phyloP scores from a whole-genome alignment of 2,888 invertebrate species.

The Gasteruption jaculator region DNA sequence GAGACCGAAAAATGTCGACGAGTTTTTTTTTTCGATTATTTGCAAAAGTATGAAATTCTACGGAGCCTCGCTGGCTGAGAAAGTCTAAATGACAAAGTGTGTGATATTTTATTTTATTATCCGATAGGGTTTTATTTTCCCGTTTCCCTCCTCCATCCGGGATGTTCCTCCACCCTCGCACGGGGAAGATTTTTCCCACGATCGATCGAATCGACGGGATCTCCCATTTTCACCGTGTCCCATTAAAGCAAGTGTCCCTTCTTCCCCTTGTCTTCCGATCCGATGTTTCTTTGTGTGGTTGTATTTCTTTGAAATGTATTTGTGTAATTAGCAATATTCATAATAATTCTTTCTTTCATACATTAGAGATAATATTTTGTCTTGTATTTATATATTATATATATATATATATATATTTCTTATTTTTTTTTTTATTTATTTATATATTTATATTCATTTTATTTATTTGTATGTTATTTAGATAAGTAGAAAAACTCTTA shows the following conservation, averaged over 20 bases:
- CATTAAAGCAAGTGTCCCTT: too few relatives aligned
- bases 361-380: conserved; percentile 8
- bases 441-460: conserved; percentile 10
- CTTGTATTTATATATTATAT: conserved; percentile 24
- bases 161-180: too few relatives aligned
- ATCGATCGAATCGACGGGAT: too few relatives aligned
- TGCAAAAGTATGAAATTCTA: conserved; percentile 51
- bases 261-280: too few relatives aligned
- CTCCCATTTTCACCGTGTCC: too few relatives aligned
- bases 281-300: too few relatives aligned
- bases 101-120: conserved; percentile 42
- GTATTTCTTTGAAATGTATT: too few relatives aligned
- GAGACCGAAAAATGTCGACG: conserved; percentile 39
- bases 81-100: conserved; percentile 42
- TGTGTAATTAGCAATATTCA: too few relatives aligned
- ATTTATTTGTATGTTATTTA: conserved; percentile 1
- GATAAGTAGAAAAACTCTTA: too few relatives aligned
- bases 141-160: too few relatives aligned
- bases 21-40: conserved; percentile 46
- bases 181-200: too few relatives aligned
- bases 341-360: conserved; percentile 21
- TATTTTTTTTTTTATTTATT: conserved; percentile 1
- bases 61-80: conserved; percentile 37
- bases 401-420: conserved; percentile 21
- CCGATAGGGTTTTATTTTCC: conserved; percentile 33